Evolutionary conservation across 2,888 invertebrate species (phyloP), one percentile per base, ranked within the genome.

Genomic region (Eugnorisma glareosa): DNA sequence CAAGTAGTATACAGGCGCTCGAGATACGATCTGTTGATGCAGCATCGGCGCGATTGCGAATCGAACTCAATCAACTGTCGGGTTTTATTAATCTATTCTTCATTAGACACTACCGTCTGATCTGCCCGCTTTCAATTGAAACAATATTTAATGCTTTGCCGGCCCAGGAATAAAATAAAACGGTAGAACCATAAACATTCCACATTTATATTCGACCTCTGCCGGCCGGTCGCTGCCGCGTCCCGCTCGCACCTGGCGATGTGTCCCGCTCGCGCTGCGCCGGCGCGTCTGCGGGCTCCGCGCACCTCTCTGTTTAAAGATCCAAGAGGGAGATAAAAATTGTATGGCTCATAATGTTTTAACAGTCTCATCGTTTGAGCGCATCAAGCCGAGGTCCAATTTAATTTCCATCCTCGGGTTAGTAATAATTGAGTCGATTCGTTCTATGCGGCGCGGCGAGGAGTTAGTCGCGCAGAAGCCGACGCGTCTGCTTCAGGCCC

Each of bases 151-250:
- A 96, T 94, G 93, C 94, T 94, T 93, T 94, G 94, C 95, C 95
- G 95, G 93, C 93, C 92, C 91, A 93, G 90, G 94, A 94, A 93
- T 95, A 96, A 96, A 96, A 96, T 96, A 96, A 96, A 96, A 96
- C 96, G 95, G 96, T 96, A 96, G 95, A 96, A 95, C 95, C 95
- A 96, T 96, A 96, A 96, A 96, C 96, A 96, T 96, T 96, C 96
- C 96, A 96, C 95, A 94, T 96, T 96, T 95, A 95, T 95, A 96
- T 96, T 95, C 96, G 96, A 95, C 96, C 96, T 96, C 96, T 95
- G 95, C 91, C 93, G 94, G 94, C 92, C 94, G 94, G 93, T 90
- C 91, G 90, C 88, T 87, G 89, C 79, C 81, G 82, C 69, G 28
- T 93, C 94, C 90, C 92, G 85, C 90, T 95, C 88, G 73, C 84